Evolutionary conservation across 2,113 vertebrate species (phyloP).

Genomic region (Gallinago paraguaiae): DNA sequence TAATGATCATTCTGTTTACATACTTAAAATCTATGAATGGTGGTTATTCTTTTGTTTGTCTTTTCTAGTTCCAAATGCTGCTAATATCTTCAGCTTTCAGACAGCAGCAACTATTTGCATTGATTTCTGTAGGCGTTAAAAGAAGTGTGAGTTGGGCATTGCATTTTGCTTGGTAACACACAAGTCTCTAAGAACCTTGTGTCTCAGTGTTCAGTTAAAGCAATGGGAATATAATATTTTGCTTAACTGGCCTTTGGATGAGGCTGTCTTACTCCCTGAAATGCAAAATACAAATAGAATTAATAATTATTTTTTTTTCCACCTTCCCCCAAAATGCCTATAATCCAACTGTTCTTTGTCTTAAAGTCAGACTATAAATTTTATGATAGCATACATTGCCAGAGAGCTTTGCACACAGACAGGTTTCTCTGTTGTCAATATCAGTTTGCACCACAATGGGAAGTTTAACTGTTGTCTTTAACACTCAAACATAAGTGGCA

Average conservation of each 20-base stretch:
- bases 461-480: constrained; percentile 17
- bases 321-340: background rate
- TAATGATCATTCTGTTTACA: background rate
- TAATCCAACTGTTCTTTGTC: background rate
- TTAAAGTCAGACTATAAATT: background rate
- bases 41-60: background rate
- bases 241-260: background rate
- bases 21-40: background rate
- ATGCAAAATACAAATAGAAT: background rate
- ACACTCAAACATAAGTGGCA: background rate
- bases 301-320: background rate
- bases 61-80: background rate
- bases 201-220: background rate
- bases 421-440: background rate
- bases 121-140: background rate
- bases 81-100: background rate
- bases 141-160: background rate
- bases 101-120: background rate
- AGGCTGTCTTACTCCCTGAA: background rate
- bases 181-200: background rate
- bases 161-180: background rate
- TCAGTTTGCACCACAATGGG: background rate
- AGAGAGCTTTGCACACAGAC: background rate
- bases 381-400: background rate
- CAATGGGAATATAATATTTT: background rate